These are phyloP conservation scores for Neoaliturus tenellus DNA, from an alignment of 2,888 invertebrate species.

Conservation along the genomic window DNA sequence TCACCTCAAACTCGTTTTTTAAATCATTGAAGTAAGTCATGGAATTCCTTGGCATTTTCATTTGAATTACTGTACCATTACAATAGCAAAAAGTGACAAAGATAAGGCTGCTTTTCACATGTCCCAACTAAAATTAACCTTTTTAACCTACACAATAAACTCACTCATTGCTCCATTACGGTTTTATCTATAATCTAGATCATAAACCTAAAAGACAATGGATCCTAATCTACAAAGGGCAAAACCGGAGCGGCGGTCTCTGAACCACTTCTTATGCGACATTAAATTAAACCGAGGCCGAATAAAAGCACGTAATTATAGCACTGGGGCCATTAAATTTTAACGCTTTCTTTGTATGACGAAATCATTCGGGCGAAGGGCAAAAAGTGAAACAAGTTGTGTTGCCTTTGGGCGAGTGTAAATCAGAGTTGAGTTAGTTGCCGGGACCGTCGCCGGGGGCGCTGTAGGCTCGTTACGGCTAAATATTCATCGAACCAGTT, in stretches of 20 bases:
- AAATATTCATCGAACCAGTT: slow-evolving; percentile 43
- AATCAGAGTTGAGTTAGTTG: slow-evolving; percentile 33
- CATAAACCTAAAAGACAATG: slow-evolving; percentile 9
- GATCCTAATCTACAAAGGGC: neutral
- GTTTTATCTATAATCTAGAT: too few relatives aligned
- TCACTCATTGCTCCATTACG: neutral
- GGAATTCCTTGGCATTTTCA: too few relatives aligned
- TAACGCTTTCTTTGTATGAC: slow-evolving; percentile 46
- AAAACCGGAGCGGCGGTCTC: slow-evolving; percentile 1
- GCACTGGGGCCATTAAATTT: slow-evolving; percentile 26
- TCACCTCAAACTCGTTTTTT: too few relatives aligned
- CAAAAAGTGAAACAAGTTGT: slow-evolving; percentile 42
- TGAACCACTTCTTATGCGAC: slow-evolving; percentile 18
- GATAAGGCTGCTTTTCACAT: too few relatives aligned
- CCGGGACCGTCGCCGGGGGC: slow-evolving; percentile 15
- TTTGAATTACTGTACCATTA: too few relatives aligned
- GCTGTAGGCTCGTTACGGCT: slow-evolving; percentile 30
- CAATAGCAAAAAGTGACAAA: too few relatives aligned
- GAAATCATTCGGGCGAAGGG: slow-evolving; percentile 28
- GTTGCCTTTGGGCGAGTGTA: neutral
- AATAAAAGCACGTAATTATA: slow-evolving; percentile 23
- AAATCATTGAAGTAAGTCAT: too few relatives aligned
- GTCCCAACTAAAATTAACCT: too few relatives aligned
- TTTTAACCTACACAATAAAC: neutral
- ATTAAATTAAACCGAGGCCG: slow-evolving; percentile 29